Evolutionary conservation across 2,888 invertebrate species (phyloP).

Genomic region (Drosophila testacea): DNA sequence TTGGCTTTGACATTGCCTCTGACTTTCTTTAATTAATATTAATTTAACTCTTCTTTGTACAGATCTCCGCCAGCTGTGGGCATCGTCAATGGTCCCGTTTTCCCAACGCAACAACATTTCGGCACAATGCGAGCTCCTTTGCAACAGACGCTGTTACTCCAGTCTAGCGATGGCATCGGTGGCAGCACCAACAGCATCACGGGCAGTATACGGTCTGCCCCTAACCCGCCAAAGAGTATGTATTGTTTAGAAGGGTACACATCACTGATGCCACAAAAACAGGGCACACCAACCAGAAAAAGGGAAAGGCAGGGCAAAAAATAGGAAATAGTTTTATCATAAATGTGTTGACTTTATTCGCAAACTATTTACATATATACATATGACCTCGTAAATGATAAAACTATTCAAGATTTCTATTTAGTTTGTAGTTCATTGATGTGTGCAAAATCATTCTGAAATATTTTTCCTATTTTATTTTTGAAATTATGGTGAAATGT

Average conservation of each 20-base stretch:
- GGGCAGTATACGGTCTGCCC: conserved; percentile 81
- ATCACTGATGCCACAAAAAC: no score
- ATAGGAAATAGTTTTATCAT: no score
- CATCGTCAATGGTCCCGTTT: conserved; percentile 78
- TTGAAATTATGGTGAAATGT: no score
- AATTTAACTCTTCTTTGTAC: not conserved
- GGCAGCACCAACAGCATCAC: conserved; percentile 62
- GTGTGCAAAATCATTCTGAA: no score
- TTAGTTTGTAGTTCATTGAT: no score
- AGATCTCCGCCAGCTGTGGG: conserved; percentile 85
- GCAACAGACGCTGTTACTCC: conserved; percentile 65
- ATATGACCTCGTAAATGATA: no score
- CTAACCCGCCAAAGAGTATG: conserved; percentile 84
- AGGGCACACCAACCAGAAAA: no score
- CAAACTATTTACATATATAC: no score
- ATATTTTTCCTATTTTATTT: no score
- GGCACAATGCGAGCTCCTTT: conserved; percentile 84
- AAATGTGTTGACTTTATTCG: no score
- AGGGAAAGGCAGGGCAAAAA: no score
- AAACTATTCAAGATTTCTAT: no score
- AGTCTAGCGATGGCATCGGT: conserved; percentile 77
- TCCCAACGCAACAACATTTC: conserved; percentile 84
- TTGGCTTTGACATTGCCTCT: not conserved
- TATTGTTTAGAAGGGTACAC: not conserved
- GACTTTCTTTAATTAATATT: not conserved